A percentile compares a stretch with the other conserved stretches of the same genome.
Conservation (phyloP, 2,797 vertebrate species). For the Lacerta bilineata region DNA sequence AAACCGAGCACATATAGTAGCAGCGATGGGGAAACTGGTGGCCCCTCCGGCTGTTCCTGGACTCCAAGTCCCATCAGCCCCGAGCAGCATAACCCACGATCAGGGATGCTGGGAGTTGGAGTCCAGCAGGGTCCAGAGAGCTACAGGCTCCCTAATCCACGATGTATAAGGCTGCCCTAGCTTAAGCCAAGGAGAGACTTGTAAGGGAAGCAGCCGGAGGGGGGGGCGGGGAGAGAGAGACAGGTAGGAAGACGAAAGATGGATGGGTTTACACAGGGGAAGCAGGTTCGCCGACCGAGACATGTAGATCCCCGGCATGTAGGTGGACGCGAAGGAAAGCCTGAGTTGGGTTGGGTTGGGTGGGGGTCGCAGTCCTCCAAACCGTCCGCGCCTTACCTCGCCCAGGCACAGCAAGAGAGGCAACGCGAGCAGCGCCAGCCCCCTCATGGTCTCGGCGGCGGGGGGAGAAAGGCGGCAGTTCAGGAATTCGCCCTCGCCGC, state of each 20-base stretch:
- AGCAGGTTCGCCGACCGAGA: not conserved
- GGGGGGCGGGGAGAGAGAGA: too few species aligned
- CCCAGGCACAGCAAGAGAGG: not conserved
- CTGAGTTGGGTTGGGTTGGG: too few species aligned
- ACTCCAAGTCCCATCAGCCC: too few species aligned
- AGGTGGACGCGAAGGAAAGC: not conserved
- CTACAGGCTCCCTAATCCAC: not conserved
- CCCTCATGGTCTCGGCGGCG: slow-evolving; percentile 18
- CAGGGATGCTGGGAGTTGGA: not conserved
- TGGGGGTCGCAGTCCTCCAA: not conserved
- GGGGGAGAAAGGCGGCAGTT: not conserved
- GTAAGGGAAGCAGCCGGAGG: not conserved
- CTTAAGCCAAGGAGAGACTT: not conserved
- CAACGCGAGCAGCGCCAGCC: not conserved
- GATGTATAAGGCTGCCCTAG: not conserved
- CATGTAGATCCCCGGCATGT: not conserved
- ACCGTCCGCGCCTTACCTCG: slow-evolving; percentile 25
- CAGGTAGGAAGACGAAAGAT: not conserved
- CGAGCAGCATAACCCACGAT: too few species aligned
- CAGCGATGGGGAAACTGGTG: too few species aligned
- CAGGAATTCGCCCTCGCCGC: slow-evolving; percentile 5
- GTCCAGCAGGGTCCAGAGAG: not conserved
- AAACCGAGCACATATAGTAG: too few species aligned
- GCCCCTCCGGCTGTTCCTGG: too few species aligned
- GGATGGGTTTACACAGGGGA: not conserved